Base-by-base conservation (phyloP, 2,888 invertebrate species). In the Harpalus rubripes region DNA sequence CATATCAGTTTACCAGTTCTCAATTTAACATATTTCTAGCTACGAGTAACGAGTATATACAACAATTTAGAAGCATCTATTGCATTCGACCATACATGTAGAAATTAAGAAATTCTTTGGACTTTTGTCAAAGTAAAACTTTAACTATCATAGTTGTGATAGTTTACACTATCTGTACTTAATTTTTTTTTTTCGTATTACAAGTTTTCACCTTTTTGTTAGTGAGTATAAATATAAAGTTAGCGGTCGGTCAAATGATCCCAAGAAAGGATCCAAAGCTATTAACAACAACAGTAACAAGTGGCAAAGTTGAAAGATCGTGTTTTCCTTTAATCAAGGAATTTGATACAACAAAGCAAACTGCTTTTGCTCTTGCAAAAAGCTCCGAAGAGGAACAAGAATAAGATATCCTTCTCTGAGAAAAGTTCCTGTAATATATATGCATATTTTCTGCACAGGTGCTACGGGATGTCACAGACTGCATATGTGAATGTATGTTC, bases 331-430 rank as follows among this genome's bases (percentile, higher is more conserved):
- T 72, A 81, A 81, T 81, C 81, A 81, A 81, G 68, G 81, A 72
- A 81, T 81, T 81, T 72, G 81, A 81, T 72, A 81, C 58, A 81
- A 81, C 81, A 81, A 81, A 81, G 81, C 78, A 58, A 78, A 78
- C 78, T 58, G 59, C 26, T 58, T 32, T 58, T 58, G 39, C n/a
- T 58, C 26, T 7, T 7, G 78, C 58, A 58, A 52, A 76, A 52
- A 52, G 58, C 26, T 56, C 78, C 58, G 56, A 56, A 74, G 78
- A 8, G n/a, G 59, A 78, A 78, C 26, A 32, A 78, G 78, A 78
- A 76, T 56, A 56, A 74, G 41, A 78, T n/a, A 78, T 26, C 41
- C 18, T 74, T 44, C 16, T 8, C 68, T 7, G 68, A 15, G 58
- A n/a, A 61, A 80, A 80, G 18, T 81, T 81, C 41, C 63, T 15